phyloP scores from a whole-genome alignment of 2,113 vertebrate genomes.

The Chinchilla lanigera region DNA sequence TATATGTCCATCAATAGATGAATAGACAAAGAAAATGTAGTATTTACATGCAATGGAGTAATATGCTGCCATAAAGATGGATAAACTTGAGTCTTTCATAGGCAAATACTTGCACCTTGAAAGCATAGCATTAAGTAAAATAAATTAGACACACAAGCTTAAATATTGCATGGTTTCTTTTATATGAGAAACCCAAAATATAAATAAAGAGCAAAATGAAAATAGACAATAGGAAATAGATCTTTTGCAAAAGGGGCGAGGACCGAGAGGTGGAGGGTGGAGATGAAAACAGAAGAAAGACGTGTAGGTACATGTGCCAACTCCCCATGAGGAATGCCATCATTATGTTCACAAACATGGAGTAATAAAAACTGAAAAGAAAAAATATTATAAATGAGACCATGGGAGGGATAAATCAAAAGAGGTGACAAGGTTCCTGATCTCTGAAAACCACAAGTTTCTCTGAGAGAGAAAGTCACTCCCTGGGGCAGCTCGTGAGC shows the following conservation, averaged over 20 bases:
- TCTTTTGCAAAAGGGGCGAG: background rate
- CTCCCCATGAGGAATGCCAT: background rate
- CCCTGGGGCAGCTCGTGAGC: accelerated
- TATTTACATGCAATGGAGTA: background rate
- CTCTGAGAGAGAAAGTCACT: background rate
- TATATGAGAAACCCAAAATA: background rate
- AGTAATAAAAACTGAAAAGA: background rate
- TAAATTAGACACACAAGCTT: background rate
- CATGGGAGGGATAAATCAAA: background rate
- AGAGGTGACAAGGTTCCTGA: background rate
- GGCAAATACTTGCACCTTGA: background rate
- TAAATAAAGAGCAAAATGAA: background rate
- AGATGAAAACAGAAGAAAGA: background rate
- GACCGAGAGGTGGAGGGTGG: background rate
- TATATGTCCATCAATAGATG: background rate
- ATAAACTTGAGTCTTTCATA: background rate
- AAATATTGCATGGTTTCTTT: background rate
- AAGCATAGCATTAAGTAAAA: background rate
- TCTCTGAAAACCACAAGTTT: background rate
- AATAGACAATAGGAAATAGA: background rate
- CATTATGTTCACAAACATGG: background rate
- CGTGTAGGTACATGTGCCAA: background rate
- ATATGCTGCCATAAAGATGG: background rate
- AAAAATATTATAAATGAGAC: background rate
- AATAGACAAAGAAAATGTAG: background rate